These are phyloP conservation scores for Trichosurus vulpecula DNA, from an alignment of 2,797 vertebrate species.

Conservation along the genomic window DNA sequence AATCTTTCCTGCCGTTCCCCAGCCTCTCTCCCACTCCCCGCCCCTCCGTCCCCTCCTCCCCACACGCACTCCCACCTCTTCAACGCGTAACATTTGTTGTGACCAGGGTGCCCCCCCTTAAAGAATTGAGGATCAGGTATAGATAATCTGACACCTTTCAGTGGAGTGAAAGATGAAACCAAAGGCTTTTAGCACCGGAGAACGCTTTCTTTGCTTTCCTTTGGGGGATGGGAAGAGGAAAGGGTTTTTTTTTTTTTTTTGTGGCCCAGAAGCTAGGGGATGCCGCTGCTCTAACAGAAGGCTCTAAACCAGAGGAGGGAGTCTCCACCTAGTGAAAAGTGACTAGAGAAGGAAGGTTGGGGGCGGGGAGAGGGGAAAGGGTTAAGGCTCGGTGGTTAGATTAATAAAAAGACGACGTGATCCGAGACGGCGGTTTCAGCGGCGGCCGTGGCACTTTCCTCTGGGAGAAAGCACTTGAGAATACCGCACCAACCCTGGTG, in stretches of 20 bases:
- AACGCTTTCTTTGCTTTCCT: neutral
- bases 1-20: neutral
- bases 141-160: slow-evolving; percentile 45
- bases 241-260: too few species aligned
- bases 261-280: neutral
- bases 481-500: neutral
- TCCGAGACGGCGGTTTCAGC: neutral
- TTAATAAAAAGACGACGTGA: slow-evolving; percentile 6
- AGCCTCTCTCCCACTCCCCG: neutral
- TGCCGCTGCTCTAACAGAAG: neutral
- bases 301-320: neutral
- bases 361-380: neutral
- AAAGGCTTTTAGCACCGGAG: neutral
- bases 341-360: neutral
- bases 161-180: slow-evolving; percentile 10
- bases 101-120: neutral
- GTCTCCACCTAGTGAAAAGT: slow-evolving; percentile 22
- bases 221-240: neutral
- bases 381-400: neutral
- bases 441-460: neutral
- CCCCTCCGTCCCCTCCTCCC: neutral
- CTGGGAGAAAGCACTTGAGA: neutral
- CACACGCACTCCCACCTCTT: neutral
- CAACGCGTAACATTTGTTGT: neutral
- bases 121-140: neutral